Base-by-base conservation (phyloP, 2,888 invertebrate species). In the Griposia aprilina region DNA sequence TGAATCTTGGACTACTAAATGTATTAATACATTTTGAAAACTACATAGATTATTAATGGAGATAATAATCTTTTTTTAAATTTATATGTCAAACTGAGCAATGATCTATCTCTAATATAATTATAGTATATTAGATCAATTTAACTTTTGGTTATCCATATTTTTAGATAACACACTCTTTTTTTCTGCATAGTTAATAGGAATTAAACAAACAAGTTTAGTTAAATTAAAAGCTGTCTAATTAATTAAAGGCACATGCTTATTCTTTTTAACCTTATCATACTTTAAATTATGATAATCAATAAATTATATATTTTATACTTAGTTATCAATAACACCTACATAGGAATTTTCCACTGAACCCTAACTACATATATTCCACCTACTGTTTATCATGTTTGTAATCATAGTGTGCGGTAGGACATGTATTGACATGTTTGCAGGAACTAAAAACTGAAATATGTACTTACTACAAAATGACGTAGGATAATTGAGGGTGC, bases 381-480 rank as follows among this genome's bases (percentile, higher is more conserved):
- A 26, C 20, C 20, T 36, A 55, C 6, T 73, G 36, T 62, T 74
- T 70, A 69, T 30, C 17, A 23, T 17, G 50, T 83, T 36, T 36
- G 30, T 41, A 82, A 83, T 70, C 30, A 77, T 69, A 82, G 59
- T 26, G 66, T 30, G 20, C 52, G 3, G 68, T 41, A 26, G 30
- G 10, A 17, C 69, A 13, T 13, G 13, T 60, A 69, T 73, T 73
- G 84, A 67, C 84, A 71, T 79, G 67, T 84, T 84, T 84, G 75
- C 36, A 30, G 52, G 79, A 87, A 83, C 48, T 78, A 69, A 74
- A 86, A 73, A 67, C 59, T 76, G 59, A 67, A 72, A 57, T 74
- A 60, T 76, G 60, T 78, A 77, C 63, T 66, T 78, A 83, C 36
- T 63, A 69, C 20, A 36, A 50, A 67, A 74, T 66, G 71, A 48